Evolutionary conservation across 2,797 vertebrate genomes (phyloP), one percentile per base, ranked within the genome.

Genomic region (Lepilemur septentrionalis): DNA sequence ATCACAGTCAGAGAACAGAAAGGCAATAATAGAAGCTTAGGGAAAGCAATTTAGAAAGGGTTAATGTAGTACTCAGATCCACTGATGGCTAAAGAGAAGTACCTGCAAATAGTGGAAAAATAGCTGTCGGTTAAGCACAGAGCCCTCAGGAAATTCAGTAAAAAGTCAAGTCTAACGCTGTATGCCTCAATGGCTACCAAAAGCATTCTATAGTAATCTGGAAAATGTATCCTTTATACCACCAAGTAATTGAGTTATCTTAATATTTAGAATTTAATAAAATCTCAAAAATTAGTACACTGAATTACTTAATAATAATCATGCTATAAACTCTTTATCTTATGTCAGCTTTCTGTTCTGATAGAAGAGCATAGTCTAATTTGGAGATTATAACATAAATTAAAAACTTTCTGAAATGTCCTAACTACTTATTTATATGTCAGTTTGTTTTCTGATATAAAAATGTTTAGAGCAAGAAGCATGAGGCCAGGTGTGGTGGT

Each of bases 201-300:
- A 78, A 83, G 46, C 18, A 63, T 79, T 32, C 35, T 93, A 3
- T 18, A 57, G 22, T 79, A 65, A 57, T 72, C 38, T 84, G 73
- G 38, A 63, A 89, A 81, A 72, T 38, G 4, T 72, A 23, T n/a
- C 38, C 38, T 41, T 90, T 15, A 32, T 38, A 89, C 55, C 20
- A 72, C 46, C 35, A 93, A 48, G 43, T 93, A 80, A 59, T 35
- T 83, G 35, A 70, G 38, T 89, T 84, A 78, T 35, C 41, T 46
- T 95, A 48, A 28, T 79, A 57, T 65, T 91, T 89, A 73, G 20
- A 32, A 80, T 79, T 84, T 89, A 72, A 55, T 91, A 86, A 52
- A 46, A 73, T 23, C 30, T 50, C 76, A 22, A 25, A 52, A 84
- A 55, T 72, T 79, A 61, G 38, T 67, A n/a, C 4, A 84, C 35